These are phyloP conservation scores for Aporophyla nigra DNA, from an alignment of 2,888 invertebrate genomes.

Conservation along the genomic window DNA sequence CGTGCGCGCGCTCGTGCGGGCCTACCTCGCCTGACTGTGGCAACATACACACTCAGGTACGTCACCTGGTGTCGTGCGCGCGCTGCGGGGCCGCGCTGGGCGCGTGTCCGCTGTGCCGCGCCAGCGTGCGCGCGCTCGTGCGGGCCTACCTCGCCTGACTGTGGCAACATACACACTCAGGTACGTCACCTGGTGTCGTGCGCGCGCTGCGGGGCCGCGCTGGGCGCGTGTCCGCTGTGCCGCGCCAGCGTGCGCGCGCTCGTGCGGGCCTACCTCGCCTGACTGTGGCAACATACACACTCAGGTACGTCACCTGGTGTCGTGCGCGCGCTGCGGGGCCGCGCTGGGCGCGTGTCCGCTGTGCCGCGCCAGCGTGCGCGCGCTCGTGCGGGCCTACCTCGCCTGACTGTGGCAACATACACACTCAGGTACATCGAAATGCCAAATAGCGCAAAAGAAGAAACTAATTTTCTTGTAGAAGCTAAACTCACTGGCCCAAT, in stretches of 20 bases:
- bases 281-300: constrained; percentile 36
- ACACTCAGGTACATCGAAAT: not conserved
- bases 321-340: constrained; percentile 96
- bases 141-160: constrained; percentile 91
- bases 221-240: constrained; percentile 97
- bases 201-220: constrained; percentile 81
- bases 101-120: constrained; percentile 97
- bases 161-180: not conserved
- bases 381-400: constrained; percentile 94
- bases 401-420: constrained; percentile 70
- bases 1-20: constrained; percentile 95
- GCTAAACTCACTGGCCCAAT: not conserved
- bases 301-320: constrained; percentile 93
- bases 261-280: constrained; percentile 93
- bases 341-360: constrained; percentile 97
- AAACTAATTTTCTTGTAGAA: not conserved
- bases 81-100: constrained; percentile 95
- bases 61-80: no score
- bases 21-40: no score
- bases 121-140: constrained; percentile 95
- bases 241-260: constrained; percentile 95
- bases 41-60: not conserved
- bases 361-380: constrained; percentile 95
- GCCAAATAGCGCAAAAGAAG: not conserved
- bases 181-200: constrained; percentile 94